These are phyloP conservation scores for Calyptomena viridis DNA, from an alignment of 2,113 vertebrate species.

Conservation along the genomic window DNA sequence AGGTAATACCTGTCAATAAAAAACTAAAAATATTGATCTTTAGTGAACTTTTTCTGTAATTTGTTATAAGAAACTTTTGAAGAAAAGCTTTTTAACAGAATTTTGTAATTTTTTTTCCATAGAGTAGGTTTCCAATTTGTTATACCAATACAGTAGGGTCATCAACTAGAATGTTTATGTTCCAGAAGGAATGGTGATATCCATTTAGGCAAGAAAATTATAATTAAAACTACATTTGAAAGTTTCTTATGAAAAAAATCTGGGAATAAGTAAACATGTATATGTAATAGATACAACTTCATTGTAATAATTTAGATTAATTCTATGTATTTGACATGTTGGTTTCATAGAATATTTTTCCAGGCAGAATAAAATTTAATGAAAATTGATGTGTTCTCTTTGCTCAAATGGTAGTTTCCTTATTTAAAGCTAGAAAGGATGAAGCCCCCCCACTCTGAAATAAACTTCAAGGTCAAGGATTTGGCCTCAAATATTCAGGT, in stretches of 20 bases:
- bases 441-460: not conserved
- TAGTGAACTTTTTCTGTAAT: not conserved
- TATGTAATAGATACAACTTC: not conserved
- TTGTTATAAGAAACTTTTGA: not conserved
- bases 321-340: not conserved
- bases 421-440: not conserved
- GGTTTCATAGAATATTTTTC: not conserved
- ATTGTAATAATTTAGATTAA: not conserved
- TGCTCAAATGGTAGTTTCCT: not conserved
- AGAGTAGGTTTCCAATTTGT: not conserved
- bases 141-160: not conserved
- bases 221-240: not conserved
- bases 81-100: not conserved
- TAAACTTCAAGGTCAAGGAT: not conserved
- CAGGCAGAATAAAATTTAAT: not conserved
- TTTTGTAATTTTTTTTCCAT: not conserved
- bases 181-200: not conserved
- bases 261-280: not conserved
- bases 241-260: not conserved
- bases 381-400: not conserved
- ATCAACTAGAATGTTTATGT: not conserved
- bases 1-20: not conserved
- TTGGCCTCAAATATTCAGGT: not conserved
- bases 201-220: not conserved
- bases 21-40: not conserved